Evolutionary conservation across 2,888 invertebrate species (phyloP).

Genomic region (Cheilosia scutellata): DNA sequence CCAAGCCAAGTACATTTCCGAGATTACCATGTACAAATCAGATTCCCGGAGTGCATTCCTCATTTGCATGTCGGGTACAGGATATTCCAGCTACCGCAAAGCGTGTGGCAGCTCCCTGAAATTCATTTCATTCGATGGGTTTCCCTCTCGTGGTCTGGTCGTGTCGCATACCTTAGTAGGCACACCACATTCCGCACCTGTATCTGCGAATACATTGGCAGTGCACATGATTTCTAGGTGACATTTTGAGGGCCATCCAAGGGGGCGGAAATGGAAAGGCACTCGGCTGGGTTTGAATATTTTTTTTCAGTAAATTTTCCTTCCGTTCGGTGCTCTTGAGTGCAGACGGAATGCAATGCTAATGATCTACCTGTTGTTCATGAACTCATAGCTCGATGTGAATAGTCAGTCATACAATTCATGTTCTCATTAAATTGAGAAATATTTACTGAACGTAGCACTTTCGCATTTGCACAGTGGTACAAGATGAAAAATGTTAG

Average conservation of each 20-base stretch:
- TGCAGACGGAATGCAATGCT: constrained; percentile 18
- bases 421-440: background rate
- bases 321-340: constrained; percentile 1
- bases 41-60: constrained; percentile 48
- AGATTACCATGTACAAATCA: constrained; percentile 63
- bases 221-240: background rate
- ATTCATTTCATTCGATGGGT: background rate
- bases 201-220: background rate
- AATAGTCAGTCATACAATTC: background rate
- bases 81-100: constrained; percentile 22
- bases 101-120: constrained; percentile 5
- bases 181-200: background rate
- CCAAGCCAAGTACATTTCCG: constrained; percentile 31
- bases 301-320: constrained; percentile 6
- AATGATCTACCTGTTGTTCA: constrained; percentile 31
- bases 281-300: background rate
- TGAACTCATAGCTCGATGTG: background rate
- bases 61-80: constrained; percentile 56
- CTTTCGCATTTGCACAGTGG: too few relatives aligned
- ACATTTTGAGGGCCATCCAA: background rate
- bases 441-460: background rate
- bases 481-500: too few relatives aligned
- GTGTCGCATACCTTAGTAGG: constrained; percentile 7
- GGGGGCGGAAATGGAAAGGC: background rate
- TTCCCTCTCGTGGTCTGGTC: background rate